Conservation (phyloP, 2,797 vertebrate species). For the Cynopterus sphinx region DNA sequence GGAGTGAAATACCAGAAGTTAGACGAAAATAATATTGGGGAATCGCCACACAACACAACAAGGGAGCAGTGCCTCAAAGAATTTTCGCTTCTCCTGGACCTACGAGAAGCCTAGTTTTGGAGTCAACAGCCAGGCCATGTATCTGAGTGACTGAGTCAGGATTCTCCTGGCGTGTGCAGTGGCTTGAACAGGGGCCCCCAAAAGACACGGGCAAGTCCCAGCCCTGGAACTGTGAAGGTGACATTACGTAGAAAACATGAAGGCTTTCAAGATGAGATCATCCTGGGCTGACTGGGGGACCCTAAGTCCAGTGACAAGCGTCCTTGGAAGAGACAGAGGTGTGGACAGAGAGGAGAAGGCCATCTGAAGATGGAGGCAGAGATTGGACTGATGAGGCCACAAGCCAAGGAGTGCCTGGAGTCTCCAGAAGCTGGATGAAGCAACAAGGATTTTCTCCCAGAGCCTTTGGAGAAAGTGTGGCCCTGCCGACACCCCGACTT, state of each 20-base stretch:
- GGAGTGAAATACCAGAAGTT: background rate
- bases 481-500: background rate
- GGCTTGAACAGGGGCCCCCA: background rate
- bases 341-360: background rate
- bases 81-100: background rate
- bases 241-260: background rate
- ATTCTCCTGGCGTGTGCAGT: background rate
- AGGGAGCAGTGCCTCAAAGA: background rate
- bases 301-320: background rate
- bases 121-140: background rate
- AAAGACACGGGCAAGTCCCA: background rate
- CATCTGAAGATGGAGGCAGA: background rate
- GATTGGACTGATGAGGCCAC: background rate
- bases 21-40: background rate
- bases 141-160: background rate
- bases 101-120: background rate
- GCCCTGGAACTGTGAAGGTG: background rate
- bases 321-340: background rate
- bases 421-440: background rate
- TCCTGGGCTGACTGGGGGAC: background rate
- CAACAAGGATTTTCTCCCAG: background rate
- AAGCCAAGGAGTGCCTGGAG: background rate
- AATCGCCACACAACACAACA: background rate
- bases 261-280: background rate
- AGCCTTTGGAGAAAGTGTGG: background rate